Percentiles rank a stretch among this genome's conserved stretches.
These are phyloP conservation scores for Erythrocercus mccallii DNA, from an alignment of 2,113 vertebrate species.

Conservation along the genomic window DNA sequence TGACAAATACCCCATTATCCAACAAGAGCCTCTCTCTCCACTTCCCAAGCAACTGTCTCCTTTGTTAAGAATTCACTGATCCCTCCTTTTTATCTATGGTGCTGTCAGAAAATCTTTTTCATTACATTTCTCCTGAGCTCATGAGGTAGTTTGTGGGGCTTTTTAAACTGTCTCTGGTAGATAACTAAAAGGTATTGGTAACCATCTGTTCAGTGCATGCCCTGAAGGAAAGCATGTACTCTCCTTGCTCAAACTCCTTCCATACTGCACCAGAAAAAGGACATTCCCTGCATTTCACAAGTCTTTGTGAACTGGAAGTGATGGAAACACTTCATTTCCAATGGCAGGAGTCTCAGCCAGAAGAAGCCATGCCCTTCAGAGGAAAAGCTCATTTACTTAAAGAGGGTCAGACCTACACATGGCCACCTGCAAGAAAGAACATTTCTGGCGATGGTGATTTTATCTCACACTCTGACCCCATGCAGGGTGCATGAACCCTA, in stretches of 20 bases:
- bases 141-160: neutral
- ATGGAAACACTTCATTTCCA: neutral
- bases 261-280: neutral
- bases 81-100: neutral
- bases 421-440: neutral
- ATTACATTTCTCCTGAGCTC: neutral
- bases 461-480: neutral
- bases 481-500: neutral
- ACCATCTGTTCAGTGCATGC: neutral
- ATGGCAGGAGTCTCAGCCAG: neutral
- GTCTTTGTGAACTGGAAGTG: neutral
- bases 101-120: neutral
- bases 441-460: neutral
- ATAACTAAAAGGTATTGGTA: neutral
- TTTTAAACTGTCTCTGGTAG: neutral
- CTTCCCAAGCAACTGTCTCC: neutral
- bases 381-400: neutral
- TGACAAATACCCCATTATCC: neutral
- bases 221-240: neutral
- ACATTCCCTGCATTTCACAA: neutral
- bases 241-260: neutral
- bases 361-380: neutral
- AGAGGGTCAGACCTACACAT: neutral
- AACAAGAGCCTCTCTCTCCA: neutral
- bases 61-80: neutral